Evolutionary conservation across 2,113 vertebrate species (phyloP).

Genomic region (Mystacornis crossleyi): DNA sequence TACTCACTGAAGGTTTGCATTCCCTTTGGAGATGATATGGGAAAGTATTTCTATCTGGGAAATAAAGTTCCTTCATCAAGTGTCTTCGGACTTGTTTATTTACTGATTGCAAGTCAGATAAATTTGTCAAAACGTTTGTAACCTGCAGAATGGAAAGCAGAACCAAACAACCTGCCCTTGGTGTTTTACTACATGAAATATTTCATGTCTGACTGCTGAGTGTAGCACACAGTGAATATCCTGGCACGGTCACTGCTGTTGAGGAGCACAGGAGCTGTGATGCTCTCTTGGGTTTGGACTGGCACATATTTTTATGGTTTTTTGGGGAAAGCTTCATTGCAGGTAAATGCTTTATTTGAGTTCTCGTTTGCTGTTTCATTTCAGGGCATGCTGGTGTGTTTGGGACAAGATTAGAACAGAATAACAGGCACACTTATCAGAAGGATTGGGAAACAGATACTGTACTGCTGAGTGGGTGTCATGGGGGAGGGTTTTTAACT

Average conservation of each 20-base stretch:
- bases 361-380: not conserved
- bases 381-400: not conserved
- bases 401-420: constrained; percentile 8
- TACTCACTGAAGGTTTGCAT: not conserved
- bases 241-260: not conserved
- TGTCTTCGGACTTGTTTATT: not conserved
- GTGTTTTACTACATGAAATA: not conserved
- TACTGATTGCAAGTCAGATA: not conserved
- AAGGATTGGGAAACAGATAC: constrained; percentile 33
- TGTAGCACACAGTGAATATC: not conserved
- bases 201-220: not conserved
- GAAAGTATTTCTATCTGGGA: not conserved
- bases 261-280: not conserved
- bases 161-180: not conserved
- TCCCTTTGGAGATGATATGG: not conserved
- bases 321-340: not conserved
- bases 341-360: not conserved
- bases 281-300: not conserved
- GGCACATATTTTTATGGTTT: not conserved
- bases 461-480: constrained; percentile 5
- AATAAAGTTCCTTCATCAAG: not conserved
- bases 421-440: not conserved
- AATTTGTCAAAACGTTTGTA: not conserved
- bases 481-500: not conserved
- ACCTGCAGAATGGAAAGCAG: not conserved